Percentiles rank a stretch among this genome's conserved stretches.
phyloP scores from a whole-genome alignment of 2,113 vertebrate species.

The Bubo blakistoni region DNA sequence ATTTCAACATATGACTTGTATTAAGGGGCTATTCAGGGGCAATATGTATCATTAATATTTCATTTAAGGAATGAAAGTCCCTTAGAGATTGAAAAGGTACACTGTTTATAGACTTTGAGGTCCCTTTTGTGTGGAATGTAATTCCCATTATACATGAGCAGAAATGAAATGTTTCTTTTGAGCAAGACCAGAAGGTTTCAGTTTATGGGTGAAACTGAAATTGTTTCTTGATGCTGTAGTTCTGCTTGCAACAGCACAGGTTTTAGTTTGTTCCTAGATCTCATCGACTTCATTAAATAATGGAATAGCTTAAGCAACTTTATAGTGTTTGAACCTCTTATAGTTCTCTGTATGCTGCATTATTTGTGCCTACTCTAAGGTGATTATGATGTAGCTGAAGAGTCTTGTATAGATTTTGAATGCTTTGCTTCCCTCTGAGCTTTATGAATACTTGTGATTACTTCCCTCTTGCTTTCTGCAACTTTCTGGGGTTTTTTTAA shows the following conservation, averaged over 20 bases:
- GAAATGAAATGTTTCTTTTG: constrained; percentile 50
- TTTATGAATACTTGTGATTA: constrained; percentile 26
- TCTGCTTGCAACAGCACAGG: constrained; percentile 11
- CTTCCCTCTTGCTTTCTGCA: constrained; percentile 52
- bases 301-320: constrained; percentile 33
- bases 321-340: constrained; percentile 37
- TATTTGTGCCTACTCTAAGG: constrained; percentile 32
- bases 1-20: constrained; percentile 68
- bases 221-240: constrained; percentile 56
- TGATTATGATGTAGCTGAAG: constrained; percentile 9
- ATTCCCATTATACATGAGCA: constrained; percentile 64
- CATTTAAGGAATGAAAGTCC: constrained; percentile 67
- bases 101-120: constrained; percentile 65
- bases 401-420: constrained; percentile 39
- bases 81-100: constrained; percentile 69
- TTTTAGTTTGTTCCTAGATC: constrained; percentile 47
- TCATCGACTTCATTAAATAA: constrained; percentile 1
- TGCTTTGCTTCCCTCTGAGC: constrained; percentile 26
- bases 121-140: constrained; percentile 56
- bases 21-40: constrained; percentile 67
- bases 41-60: constrained; percentile 65
- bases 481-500: background rate
- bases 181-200: constrained; percentile 60
- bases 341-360: constrained; percentile 37
- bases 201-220: constrained; percentile 49